These are phyloP conservation scores for Operophtera brumata DNA, from an alignment of 2,888 invertebrate genomes.

Conservation along the genomic window DNA sequence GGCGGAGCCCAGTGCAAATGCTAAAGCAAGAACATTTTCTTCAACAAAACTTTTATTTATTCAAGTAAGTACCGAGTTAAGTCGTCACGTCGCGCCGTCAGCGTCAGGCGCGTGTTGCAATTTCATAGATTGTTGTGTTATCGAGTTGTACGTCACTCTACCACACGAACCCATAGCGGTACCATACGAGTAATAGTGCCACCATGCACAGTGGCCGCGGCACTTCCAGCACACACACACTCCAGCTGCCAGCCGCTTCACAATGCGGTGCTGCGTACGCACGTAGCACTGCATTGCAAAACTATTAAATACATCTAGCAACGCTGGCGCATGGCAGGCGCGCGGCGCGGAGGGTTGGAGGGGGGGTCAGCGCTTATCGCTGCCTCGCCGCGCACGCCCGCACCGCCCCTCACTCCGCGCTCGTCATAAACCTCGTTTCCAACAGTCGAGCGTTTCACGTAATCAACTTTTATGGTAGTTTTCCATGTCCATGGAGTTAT, in stretches of 20 bases:
- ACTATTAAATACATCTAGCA: background rate
- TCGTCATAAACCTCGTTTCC: slow-evolving; percentile 22
- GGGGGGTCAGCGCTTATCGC: slow-evolving; percentile 52
- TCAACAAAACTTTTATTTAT: too few relatives aligned
- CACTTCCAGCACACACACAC: background rate
- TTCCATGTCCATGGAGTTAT: too few relatives aligned
- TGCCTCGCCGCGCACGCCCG: background rate
- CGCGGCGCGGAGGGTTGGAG: too few relatives aligned
- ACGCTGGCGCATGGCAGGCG: background rate
- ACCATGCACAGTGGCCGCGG: background rate
- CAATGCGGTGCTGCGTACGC: background rate
- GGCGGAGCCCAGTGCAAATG: too few relatives aligned
- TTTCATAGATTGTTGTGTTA: background rate
- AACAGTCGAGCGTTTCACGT: slow-evolving; percentile 4
- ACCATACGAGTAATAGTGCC: too few relatives aligned
- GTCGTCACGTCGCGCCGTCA: too few relatives aligned
- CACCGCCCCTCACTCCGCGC: slow-evolving; percentile 3
- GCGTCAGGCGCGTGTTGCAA: background rate
- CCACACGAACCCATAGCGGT: background rate
- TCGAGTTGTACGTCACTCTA: background rate
- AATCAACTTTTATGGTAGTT: too few relatives aligned
- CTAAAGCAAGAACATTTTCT: too few relatives aligned
- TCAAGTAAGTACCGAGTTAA: too few relatives aligned
- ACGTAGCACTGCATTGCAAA: background rate
- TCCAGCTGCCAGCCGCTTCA: background rate